A percentile compares a stretch with the other conserved stretches of the same genome.
These are phyloP conservation scores for Dissostichus mawsoni DNA, from an alignment of 2,113 vertebrate genomes.

Conservation along the genomic window DNA sequence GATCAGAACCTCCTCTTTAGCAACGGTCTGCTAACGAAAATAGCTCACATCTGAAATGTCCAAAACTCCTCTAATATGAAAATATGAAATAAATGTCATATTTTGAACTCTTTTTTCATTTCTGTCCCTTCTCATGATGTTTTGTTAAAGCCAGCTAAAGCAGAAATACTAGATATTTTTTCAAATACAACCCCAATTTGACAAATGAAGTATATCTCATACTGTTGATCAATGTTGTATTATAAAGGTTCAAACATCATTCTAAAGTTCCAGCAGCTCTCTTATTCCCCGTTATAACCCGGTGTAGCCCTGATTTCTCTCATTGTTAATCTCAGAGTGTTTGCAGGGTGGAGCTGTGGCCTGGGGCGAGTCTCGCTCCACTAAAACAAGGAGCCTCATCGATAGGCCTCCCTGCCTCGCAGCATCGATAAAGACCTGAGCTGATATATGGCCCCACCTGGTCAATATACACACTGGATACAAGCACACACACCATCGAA, in stretches of 20 bases:
- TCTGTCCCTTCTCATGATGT: not conserved
- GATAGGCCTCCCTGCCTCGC: conserved; percentile 38
- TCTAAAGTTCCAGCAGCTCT: not conserved
- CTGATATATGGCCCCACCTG: conserved; percentile 44
- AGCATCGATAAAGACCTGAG: conserved; percentile 44
- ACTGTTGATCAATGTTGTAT: not conserved
- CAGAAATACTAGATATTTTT: not conserved
- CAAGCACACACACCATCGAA: conserved; percentile 24
- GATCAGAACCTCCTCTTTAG: no score
- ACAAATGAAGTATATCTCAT: not conserved
- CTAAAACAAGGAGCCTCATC: conserved; percentile 55
- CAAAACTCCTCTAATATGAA: no score
- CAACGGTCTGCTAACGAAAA: no score
- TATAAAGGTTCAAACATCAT: not conserved
- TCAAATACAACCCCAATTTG: not conserved
- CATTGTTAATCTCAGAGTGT: conserved; percentile 28
- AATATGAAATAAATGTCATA: no score
- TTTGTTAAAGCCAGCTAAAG: not conserved
- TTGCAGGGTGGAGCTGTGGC: conserved; percentile 29
- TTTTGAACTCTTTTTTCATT: no score
- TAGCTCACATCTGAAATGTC: no score
- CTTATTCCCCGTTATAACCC: not conserved
- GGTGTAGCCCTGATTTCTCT: not conserved
- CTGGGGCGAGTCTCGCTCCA: conserved; percentile 36
- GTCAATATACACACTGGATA: conserved; percentile 42